These are phyloP conservation scores for Lophochroa leadbeateri DNA, from an alignment of 2,113 vertebrate species.

Conservation along the genomic window DNA sequence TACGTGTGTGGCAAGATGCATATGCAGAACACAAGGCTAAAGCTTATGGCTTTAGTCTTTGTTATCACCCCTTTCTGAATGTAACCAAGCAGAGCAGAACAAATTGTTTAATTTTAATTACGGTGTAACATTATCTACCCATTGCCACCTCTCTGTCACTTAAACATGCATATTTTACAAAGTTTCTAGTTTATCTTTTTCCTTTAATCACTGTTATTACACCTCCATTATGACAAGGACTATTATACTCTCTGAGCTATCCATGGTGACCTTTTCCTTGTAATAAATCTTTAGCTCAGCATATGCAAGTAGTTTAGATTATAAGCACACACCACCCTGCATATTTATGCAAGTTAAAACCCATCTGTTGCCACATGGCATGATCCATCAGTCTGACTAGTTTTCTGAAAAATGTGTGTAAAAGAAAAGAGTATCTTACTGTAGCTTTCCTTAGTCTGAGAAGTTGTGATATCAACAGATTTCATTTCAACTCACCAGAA, in stretches of 20 bases:
- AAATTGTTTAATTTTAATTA: background rate
- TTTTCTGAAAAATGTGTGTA: background rate
- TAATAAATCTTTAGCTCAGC: background rate
- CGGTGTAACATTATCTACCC: background rate
- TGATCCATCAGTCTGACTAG: background rate
- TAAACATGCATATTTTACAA: background rate
- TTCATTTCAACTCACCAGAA: background rate
- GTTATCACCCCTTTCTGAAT: background rate
- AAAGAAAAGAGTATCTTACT: background rate
- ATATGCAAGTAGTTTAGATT: background rate
- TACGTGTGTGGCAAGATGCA: background rate
- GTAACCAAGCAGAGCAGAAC: background rate
- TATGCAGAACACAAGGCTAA: background rate
- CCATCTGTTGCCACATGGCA: slow-evolving; percentile 23
- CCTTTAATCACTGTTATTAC: background rate
- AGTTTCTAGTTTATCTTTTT: background rate
- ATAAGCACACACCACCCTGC: background rate
- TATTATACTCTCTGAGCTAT: background rate
- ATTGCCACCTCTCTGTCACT: background rate
- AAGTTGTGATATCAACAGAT: background rate
- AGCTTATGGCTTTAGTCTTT: background rate
- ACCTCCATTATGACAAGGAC: background rate
- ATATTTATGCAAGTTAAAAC: slow-evolving; percentile 12
- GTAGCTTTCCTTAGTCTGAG: background rate
- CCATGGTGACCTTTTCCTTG: background rate